A percentile compares a stretch with the other conserved stretches of the same genome.
These are phyloP conservation scores for Condylostylus longicornis DNA, from an alignment of 1,140 invertebrate species.

Conservation along the genomic window DNA sequence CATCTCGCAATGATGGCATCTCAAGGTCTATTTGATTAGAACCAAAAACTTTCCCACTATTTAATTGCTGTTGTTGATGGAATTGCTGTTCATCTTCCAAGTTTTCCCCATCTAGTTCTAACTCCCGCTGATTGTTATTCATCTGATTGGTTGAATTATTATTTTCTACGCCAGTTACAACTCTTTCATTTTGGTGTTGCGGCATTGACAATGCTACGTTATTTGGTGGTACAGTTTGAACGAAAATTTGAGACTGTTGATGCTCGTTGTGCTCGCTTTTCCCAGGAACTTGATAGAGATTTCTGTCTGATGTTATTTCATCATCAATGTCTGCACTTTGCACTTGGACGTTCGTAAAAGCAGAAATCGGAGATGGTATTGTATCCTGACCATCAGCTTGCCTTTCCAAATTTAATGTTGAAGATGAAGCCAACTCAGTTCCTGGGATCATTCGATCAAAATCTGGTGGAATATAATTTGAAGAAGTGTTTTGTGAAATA, in stretches of 20 bases:
- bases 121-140: slow-evolving; percentile 32
- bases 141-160: slow-evolving; percentile 3
- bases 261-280: slow-evolving; percentile 10
- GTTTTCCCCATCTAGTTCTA: slow-evolving; percentile 42
- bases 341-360: slow-evolving; percentile 10
- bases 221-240: neutral
- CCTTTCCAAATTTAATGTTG: slow-evolving; percentile 17
- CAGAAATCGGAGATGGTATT: slow-evolving; percentile 7
- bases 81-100: slow-evolving; percentile 34
- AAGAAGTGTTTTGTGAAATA: slow-evolving; percentile 21
- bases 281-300: slow-evolving; percentile 15
- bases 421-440: slow-evolving; percentile 2
- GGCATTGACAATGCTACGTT: neutral
- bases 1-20: too few relatives aligned
- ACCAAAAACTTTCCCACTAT: neutral
- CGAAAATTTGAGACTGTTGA: too few relatives aligned
- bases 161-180: slow-evolving; percentile 35
- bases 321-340: neutral
- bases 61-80: neutral
- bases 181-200: slow-evolving; percentile 23
- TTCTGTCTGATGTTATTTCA: slow-evolving; percentile 12
- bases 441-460: slow-evolving; percentile 43
- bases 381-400: slow-evolving; percentile 31
- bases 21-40: too few relatives aligned
- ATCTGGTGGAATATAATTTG: slow-evolving; percentile 37